Evolutionary conservation across 1,140 invertebrate genomes (phyloP).

Genomic region (Heliconius nattereri): DNA sequence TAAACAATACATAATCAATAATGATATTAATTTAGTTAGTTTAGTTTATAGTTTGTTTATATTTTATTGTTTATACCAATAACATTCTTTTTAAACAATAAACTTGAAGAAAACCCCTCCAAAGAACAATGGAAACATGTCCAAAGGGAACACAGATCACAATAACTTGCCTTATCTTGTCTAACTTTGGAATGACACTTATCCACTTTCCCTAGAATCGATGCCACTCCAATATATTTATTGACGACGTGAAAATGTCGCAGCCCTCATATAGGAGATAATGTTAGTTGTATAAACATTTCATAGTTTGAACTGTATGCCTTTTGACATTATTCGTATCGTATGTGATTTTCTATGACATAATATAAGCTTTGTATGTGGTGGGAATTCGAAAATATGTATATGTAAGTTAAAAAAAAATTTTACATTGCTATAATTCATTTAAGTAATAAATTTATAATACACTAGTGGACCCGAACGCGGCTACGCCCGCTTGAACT

Average conservation of each 20-base stretch:
- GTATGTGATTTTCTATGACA: background rate
- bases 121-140: slow-evolving; percentile 26
- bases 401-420: no score
- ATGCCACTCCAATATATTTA: slow-evolving; percentile 40
- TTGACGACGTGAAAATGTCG: slow-evolving; percentile 35
- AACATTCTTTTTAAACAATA: background rate
- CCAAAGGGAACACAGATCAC: slow-evolving; percentile 37
- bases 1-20: no score
- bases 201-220: slow-evolving; percentile 39
- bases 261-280: slow-evolving; percentile 8
- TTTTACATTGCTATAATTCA: no score
- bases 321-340: background rate
- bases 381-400: no score
- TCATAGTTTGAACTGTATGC: background rate
- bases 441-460: no score
- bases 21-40: no score
- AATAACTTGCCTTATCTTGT: slow-evolving; percentile 46
- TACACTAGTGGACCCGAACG: no score
- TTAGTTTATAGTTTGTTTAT: no score
- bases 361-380: background rate
- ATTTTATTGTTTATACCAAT: background rate
- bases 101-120: background rate
- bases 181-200: slow-evolving; percentile 44
- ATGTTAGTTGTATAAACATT: slow-evolving; percentile 13
- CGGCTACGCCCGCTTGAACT: no score